These are phyloP conservation scores for Diarsia rubi DNA, from an alignment of 2,888 invertebrate species.

Conservation along the genomic window DNA sequence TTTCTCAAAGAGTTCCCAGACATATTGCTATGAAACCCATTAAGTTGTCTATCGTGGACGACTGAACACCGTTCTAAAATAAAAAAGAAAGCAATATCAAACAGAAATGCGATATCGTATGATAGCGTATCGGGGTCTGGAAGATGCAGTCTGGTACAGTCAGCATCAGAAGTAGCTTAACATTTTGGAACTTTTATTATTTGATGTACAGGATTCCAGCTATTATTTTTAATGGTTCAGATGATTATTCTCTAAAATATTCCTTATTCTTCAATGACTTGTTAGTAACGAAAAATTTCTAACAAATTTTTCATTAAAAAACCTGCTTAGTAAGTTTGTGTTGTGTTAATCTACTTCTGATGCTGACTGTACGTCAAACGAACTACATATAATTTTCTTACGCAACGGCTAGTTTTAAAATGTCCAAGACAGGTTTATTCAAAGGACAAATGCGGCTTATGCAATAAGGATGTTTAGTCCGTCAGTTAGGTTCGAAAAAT, in stretches of 20 bases:
- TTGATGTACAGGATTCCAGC: too few relatives aligned
- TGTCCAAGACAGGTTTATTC: neutral
- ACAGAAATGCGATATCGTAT: conserved; percentile 40
- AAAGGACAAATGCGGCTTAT: neutral
- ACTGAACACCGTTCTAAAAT: conserved; percentile 38
- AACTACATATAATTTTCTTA: conserved; percentile 20
- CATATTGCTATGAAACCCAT: conserved; percentile 45
- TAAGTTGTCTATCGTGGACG: conserved; percentile 34
- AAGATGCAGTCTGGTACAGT: neutral
- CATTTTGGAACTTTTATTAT: too few relatives aligned
- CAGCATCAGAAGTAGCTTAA: too few relatives aligned
- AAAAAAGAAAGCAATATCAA: conserved; percentile 26
- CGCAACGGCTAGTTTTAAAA: neutral
- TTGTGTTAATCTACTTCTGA: too few relatives aligned
- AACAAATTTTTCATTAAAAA: too few relatives aligned
- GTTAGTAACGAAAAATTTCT: too few relatives aligned
- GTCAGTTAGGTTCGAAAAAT: too few relatives aligned
- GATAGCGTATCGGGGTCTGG: conserved; percentile 27
- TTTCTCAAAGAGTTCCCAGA: conserved; percentile 22
- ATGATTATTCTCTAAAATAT: too few relatives aligned
- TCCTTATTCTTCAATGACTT: too few relatives aligned
- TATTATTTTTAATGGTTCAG: too few relatives aligned
- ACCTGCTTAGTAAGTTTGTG: too few relatives aligned
- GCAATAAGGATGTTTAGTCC: too few relatives aligned
- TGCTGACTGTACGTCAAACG: conserved; percentile 28